phyloP scores from a whole-genome alignment of 1,140 invertebrate genomes.

The Zaprionus inermis region DNA sequence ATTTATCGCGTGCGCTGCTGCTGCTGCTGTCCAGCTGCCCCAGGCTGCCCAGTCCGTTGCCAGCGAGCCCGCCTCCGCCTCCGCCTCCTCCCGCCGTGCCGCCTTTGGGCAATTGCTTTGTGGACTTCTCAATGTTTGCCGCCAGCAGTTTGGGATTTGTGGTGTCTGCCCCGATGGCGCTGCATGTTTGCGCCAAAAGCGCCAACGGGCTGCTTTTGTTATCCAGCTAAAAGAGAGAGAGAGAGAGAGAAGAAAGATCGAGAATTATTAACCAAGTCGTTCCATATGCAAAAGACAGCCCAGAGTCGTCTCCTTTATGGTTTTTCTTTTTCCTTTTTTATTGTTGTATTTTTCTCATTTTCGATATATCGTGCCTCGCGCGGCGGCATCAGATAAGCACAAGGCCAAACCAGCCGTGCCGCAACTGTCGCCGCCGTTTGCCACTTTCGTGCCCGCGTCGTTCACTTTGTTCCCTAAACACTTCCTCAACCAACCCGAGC shows the following conservation, averaged over 20 bases:
- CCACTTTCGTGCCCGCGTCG: conserved; percentile 10
- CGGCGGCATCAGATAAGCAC: conserved; percentile 32
- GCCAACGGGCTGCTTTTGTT: conserved; percentile 97
- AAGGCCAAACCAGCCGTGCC: too few relatives aligned
- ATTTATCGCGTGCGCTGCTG: conserved; percentile 86
- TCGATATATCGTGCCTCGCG: conserved; percentile 16
- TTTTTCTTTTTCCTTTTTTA: neutral
- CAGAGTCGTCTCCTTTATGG: conserved; percentile 2
- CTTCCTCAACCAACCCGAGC: conserved; percentile 26
- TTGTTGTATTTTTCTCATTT: neutral
- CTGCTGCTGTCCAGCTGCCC: conserved; percentile 33
- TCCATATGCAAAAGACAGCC: conserved; percentile 4
- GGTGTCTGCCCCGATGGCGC: conserved; percentile 96
- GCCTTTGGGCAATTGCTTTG: conserved; percentile 83
- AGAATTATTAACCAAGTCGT: conserved; percentile 30
- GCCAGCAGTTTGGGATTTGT: conserved; percentile 89
- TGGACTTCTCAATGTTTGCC: conserved; percentile 88
- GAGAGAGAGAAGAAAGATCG: conserved; percentile 33
- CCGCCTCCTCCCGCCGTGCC: conserved; percentile 21
- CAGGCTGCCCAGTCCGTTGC: neutral
- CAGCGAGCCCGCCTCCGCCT: conserved; percentile 9
- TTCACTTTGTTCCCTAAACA: conserved; percentile 35
- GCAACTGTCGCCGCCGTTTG: conserved; percentile 14
- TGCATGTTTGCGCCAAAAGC: conserved; percentile 96
- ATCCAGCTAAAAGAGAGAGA: conserved; percentile 92